phyloP scores from a whole-genome alignment of 2,888 invertebrate species.

The Tetrapedia diversipes region DNA sequence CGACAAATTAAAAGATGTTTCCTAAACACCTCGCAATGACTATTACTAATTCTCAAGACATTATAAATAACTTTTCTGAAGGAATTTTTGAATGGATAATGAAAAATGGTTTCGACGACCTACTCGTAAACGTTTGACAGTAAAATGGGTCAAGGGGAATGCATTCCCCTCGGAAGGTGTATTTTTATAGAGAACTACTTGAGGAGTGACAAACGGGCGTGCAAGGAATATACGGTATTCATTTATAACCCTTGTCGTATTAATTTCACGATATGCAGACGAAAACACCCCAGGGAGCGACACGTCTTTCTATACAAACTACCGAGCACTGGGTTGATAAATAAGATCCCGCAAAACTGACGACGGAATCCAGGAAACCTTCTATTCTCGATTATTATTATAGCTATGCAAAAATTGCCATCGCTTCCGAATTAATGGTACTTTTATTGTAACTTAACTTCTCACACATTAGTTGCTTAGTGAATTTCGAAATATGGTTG shows the following conservation, averaged over 20 bases:
- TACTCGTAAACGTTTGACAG: constrained; percentile 33
- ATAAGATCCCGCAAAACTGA: constrained; percentile 42
- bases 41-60: not conserved
- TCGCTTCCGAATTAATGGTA: not conserved
- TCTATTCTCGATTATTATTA: not conserved
- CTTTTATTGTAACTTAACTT: too few species aligned
- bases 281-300: constrained; percentile 53
- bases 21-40: too few species aligned
- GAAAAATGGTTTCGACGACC: not conserved
- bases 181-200: constrained; percentile 65
- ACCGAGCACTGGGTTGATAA: constrained; percentile 48
- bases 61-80: not conserved
- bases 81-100: not conserved
- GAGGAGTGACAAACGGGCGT: constrained; percentile 61
- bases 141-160: constrained; percentile 41
- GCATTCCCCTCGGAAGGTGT: constrained; percentile 54
- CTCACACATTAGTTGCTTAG: too few species aligned
- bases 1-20: too few species aligned
- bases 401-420: too few species aligned
- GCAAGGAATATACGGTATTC: constrained; percentile 61
- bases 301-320: constrained; percentile 48
- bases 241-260: constrained; percentile 70
- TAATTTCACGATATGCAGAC: constrained; percentile 67
- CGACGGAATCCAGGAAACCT: constrained; percentile 18
- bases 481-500: too few species aligned